Evolutionary conservation across 2,797 vertebrate genomes (phyloP).

Genomic region (Tragopan temminckii): DNA sequence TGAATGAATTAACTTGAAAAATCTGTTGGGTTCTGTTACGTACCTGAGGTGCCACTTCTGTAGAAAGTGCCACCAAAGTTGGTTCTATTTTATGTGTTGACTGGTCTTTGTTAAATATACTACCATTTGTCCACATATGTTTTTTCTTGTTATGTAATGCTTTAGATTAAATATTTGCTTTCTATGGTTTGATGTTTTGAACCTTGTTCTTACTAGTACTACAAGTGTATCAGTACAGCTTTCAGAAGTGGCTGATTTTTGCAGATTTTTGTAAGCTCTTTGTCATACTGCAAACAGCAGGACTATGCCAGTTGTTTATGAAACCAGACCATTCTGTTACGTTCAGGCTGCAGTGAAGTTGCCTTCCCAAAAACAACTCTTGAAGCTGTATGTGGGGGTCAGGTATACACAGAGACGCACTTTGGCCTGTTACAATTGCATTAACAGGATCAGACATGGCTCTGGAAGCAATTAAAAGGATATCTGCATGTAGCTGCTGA

Average conservation of each 20-base stretch:
- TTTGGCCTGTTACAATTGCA: neutral
- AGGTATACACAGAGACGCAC: neutral
- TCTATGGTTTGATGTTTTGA: neutral
- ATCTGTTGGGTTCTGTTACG: neutral
- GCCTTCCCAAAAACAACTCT: neutral
- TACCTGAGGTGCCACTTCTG: neutral
- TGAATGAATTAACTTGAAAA: neutral
- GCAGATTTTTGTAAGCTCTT: neutral
- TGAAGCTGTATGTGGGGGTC: neutral
- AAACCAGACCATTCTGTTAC: neutral
- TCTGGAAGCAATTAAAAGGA: constrained; percentile 68
- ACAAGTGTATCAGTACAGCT: neutral
- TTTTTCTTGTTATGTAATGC: neutral
- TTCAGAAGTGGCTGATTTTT: neutral
- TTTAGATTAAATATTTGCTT: neutral
- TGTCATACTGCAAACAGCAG: neutral
- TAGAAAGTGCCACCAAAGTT: neutral
- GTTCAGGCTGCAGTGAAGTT: neutral
- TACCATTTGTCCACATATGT: neutral
- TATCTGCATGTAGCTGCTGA: constrained; percentile 7
- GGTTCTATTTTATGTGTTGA: neutral
- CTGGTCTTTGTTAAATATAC: neutral
- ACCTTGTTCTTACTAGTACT: neutral
- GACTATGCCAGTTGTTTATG: neutral
- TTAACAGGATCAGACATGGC: constrained; percentile 28